These are phyloP conservation scores for Drosophila neonasuta DNA, from an alignment of 2,888 invertebrate species.

Conservation along the genomic window DNA sequence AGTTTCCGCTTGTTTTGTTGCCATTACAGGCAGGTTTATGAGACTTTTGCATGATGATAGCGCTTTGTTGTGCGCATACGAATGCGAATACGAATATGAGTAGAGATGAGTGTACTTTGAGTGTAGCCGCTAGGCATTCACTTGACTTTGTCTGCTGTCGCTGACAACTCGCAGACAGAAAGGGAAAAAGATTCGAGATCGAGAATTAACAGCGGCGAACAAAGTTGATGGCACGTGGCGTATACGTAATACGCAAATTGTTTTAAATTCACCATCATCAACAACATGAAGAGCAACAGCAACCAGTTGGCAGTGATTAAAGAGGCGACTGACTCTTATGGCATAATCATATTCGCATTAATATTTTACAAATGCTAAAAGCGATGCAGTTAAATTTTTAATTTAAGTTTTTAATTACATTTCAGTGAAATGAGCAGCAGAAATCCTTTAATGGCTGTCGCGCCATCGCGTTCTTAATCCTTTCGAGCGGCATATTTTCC, in stretches of 20 bases:
- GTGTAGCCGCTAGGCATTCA: conserved; percentile 17
- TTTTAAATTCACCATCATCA: conserved; percentile 28
- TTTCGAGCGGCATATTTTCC: conserved; percentile 68
- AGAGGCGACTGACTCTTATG: conserved; percentile 20
- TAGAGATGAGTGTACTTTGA: conserved; percentile 16
- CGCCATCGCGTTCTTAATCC: conserved; percentile 60
- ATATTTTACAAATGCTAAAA: conserved; percentile 68
- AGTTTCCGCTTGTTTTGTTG: conserved; percentile 41
- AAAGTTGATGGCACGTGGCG: conserved; percentile 18
- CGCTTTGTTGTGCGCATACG: conserved; percentile 30
- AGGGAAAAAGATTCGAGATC: conserved; percentile 1
- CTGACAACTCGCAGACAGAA: conserved; percentile 27
- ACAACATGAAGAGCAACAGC: not conserved
- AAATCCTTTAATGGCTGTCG: conserved; percentile 53
- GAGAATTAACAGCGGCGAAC: not conserved
- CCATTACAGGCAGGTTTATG: conserved; percentile 51
- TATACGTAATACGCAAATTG: conserved; percentile 41
- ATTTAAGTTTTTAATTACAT: conserved; percentile 68
- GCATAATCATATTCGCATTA: conserved; percentile 59
- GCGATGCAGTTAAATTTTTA: conserved; percentile 65
- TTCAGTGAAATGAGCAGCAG: conserved; percentile 16
- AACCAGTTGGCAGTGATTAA: conserved; percentile 36
- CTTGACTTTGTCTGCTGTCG: conserved; percentile 17
- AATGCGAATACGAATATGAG: not conserved
- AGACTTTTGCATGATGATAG: conserved; percentile 46